Evolutionary conservation across 92 coral and sea anemone genomes (phyloP).

Genomic region (Porites evermanni): DNA sequence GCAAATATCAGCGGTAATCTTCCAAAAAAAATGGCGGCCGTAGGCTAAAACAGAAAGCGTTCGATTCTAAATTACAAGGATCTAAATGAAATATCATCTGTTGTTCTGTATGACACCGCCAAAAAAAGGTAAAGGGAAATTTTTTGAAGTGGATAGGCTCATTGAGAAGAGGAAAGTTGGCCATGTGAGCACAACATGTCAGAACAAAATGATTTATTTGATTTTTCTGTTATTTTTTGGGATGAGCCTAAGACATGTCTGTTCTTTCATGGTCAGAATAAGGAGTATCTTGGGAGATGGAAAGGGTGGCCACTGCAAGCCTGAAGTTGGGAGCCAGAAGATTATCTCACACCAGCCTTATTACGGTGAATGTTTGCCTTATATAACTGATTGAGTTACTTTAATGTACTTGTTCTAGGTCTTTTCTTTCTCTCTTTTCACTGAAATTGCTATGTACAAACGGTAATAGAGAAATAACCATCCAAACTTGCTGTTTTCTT

Average conservation of each 20-base stretch:
- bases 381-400: slow-evolving; percentile 2
- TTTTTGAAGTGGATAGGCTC: slow-evolving; percentile 20
- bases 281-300: slow-evolving; percentile 55
- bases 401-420: not conserved
- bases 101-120: slow-evolving; percentile 23
- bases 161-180: slow-evolving; percentile 27
- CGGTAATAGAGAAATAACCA: slow-evolving; percentile 19
- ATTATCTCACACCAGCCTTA: slow-evolving; percentile 32
- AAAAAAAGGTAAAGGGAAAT: slow-evolving; percentile 4
- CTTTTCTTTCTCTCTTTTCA: slow-evolving; percentile 19
- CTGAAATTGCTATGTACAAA: slow-evolving; percentile 18
- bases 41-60: slow-evolving; percentile 30
- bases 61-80: slow-evolving; percentile 19
- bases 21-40: slow-evolving; percentile 29
- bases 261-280: slow-evolving; percentile 40
- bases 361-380: not conserved
- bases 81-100: slow-evolving; percentile 11
- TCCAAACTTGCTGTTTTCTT: slow-evolving; percentile 29
- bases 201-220: slow-evolving; percentile 6
- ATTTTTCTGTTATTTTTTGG: slow-evolving; percentile 15
- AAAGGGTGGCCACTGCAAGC: slow-evolving; percentile 53
- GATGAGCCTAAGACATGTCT: slow-evolving; percentile 18
- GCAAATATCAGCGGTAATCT: slow-evolving; percentile 37
- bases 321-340: slow-evolving; percentile 58
- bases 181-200: slow-evolving; percentile 29